Base-by-base conservation (phyloP, 2,888 invertebrate genomes). In the Amiota minor region DNA sequence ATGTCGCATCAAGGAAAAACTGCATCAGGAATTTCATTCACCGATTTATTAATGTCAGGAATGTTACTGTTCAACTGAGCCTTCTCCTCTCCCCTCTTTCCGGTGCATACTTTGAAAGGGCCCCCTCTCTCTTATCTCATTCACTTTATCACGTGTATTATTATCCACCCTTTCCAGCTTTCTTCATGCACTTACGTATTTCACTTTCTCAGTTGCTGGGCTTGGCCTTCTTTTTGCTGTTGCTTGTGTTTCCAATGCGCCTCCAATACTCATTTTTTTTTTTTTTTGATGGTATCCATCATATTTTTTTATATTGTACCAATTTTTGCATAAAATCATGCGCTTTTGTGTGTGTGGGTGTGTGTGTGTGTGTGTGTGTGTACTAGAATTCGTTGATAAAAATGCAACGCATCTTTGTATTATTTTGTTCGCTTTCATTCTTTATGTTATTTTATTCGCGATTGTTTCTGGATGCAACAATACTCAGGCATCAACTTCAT, bases 11-110 rank as follows among this genome's bases (percentile, higher is more conserved):
- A 70, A 20, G 59, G 59, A 59, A 64, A 68, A 50, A 68, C 65
- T 55, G 73, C 70, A 73, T 16, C 59, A 76, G 81, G 81, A 80
- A 81, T 84, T 84, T 78, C 78, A 79, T 81, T 76, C 83, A 83
- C 83, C 83, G 85, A 84, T 81, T 83, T 83, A 84, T 84, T 84
- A 83, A 84, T 84, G 85, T 81, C 83, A 78, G 82, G 76, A 78
- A 81, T 83, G 79, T 70, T 76, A 59, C 81, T 55, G 49, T 23
- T 16, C 72, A 71, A 12, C 23, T 68, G 78, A 75, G 78, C 75
- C 77, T 8, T 35, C 6, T 35, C 6, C 35, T 35, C 6, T 35
- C 35, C 35, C 6, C 35, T 35, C 35, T 35, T 6, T 8, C 6
- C 6, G 6, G 35, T 35, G 35, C 35, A 35, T 35, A 6, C 35